A percentile compares a stretch with the other conserved stretches of the same genome.
phyloP scores from a whole-genome alignment of 2,888 invertebrate genomes.

The Limenitis camilla region DNA sequence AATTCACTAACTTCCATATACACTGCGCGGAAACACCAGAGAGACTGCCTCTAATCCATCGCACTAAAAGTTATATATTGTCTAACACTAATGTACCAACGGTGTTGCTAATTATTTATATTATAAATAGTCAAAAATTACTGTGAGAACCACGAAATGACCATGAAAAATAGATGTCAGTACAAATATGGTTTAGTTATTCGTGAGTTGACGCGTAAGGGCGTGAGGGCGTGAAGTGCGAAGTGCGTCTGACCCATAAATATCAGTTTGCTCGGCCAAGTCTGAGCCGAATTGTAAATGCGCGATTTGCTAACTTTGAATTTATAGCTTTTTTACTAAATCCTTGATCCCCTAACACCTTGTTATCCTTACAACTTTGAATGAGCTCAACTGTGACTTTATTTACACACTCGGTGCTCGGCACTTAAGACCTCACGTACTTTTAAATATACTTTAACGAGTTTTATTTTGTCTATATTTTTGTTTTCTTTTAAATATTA shows the following conservation, averaged over 20 bases:
- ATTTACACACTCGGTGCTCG: slow-evolving; percentile 14
- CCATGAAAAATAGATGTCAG: neutral
- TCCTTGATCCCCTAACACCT: slow-evolving; percentile 44
- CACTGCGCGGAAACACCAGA: no score
- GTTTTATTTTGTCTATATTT: no score
- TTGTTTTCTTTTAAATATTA: no score
- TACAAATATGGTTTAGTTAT: neutral
- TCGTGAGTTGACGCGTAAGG: slow-evolving; percentile 12
- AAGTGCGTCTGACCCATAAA: slow-evolving; percentile 53
- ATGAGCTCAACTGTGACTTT: slow-evolving; percentile 24
- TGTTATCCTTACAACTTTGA: slow-evolving; percentile 36
- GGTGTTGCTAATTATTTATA: no score
- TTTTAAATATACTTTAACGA: neutral
- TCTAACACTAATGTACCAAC: no score
- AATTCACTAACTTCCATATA: no score
- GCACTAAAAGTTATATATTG: no score
- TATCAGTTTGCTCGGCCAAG: slow-evolving; percentile 48
- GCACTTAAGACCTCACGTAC: slow-evolving; percentile 8
- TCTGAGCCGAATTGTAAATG: slow-evolving; percentile 61
- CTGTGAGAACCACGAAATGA: no score
- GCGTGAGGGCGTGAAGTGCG: no score
- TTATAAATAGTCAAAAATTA: no score
- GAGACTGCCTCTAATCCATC: no score
- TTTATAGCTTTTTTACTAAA: slow-evolving; percentile 40
- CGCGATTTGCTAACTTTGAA: slow-evolving; percentile 55